phyloP scores from a whole-genome alignment of 1,140 invertebrate genomes.

The Archivesica marissinica region DNA sequence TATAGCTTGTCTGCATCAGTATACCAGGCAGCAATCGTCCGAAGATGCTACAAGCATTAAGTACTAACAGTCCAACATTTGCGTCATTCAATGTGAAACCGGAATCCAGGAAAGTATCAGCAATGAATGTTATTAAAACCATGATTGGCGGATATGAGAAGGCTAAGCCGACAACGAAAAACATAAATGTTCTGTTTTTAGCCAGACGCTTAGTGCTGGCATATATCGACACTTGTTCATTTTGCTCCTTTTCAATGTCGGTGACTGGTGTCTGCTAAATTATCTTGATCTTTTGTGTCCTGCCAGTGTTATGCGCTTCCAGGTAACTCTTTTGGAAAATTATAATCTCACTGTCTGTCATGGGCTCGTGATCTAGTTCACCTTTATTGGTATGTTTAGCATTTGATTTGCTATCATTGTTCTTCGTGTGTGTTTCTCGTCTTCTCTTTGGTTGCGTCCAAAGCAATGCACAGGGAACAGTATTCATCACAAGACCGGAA shows the following conservation, averaged over 20 bases:
- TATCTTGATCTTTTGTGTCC: too few relatives aligned
- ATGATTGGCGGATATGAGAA: not conserved
- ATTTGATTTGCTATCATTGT: too few relatives aligned
- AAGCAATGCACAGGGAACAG: not conserved
- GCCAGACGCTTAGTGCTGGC: not conserved
- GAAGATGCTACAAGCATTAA: not conserved
- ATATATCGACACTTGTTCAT: too few relatives aligned
- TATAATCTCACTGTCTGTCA: too few relatives aligned
- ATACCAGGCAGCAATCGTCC: not conserved
- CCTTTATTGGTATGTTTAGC: too few relatives aligned
- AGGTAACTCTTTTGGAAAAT: too few relatives aligned
- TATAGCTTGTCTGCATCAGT: not conserved
- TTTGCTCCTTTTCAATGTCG: too few relatives aligned
- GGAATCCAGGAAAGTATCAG: not conserved
- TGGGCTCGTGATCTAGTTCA: not conserved
- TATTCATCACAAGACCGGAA: not conserved
- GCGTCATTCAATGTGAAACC: not conserved
- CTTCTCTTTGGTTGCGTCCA: not conserved
- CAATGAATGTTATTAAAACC: not conserved
- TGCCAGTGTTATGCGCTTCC: too few relatives aligned
- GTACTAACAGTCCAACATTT: not conserved
- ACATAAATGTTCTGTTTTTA: not conserved
- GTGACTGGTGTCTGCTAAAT: too few relatives aligned
- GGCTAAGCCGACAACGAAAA: not conserved
- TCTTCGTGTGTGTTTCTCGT: too few relatives aligned